Conservation (phyloP, 1,140 invertebrate genomes). For the Orius insidiosus region DNA sequence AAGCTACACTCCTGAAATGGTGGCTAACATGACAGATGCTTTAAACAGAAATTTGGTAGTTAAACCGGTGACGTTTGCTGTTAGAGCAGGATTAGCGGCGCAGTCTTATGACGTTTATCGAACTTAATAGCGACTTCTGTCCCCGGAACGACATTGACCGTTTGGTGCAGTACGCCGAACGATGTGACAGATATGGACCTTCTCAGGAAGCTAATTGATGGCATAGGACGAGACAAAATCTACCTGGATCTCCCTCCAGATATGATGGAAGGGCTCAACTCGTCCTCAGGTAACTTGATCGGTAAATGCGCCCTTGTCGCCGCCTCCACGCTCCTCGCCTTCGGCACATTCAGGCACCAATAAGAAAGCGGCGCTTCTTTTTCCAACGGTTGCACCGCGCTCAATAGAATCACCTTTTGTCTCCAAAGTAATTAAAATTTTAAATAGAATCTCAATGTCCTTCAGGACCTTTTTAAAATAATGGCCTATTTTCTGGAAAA, state of each 20-base stretch:
- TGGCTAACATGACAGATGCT: conserved; percentile 49
- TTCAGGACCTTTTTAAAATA: too few species aligned
- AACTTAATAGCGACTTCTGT: conserved; percentile 29
- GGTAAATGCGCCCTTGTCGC: conserved; percentile 4
- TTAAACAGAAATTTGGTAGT: conserved; percentile 36
- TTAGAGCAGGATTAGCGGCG: conserved; percentile 52
- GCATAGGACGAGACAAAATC: conserved; percentile 39
- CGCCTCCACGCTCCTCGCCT: background rate
- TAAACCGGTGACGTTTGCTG: conserved; percentile 64
- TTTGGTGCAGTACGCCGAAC: conserved; percentile 45
- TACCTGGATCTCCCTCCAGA: conserved; percentile 43
- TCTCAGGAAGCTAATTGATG: conserved; percentile 38
- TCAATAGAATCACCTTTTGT: too few species aligned
- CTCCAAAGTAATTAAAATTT: too few species aligned
- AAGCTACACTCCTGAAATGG: conserved; percentile 45
- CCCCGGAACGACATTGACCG: conserved; percentile 37
- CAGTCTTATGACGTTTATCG: conserved; percentile 36
- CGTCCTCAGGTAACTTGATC: background rate
- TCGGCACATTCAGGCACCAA: background rate
- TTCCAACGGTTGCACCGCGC: too few species aligned
- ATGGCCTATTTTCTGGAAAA: too few species aligned
- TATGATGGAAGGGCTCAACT: conserved; percentile 21
- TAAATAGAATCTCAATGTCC: too few species aligned
- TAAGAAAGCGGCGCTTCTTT: too few species aligned
- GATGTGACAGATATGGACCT: conserved; percentile 41